Evolutionary conservation across 37 sponge, comb jelly and placozoan species (phyloP).

Genomic region (Chondrosia reniformis): DNA sequence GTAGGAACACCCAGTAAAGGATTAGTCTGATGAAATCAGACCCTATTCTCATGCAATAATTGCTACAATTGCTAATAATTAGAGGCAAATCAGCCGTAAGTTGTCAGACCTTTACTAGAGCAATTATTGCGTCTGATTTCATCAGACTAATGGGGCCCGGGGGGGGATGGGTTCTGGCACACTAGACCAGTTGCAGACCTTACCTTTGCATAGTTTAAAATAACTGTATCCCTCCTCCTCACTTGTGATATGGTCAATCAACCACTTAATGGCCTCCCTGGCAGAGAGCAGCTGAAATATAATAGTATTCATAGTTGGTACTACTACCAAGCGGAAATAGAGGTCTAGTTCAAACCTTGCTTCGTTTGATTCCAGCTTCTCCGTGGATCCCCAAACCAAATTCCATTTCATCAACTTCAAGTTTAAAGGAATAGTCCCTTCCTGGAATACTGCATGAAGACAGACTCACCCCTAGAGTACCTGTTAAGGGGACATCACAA

Average conservation of each 20-base stretch:
- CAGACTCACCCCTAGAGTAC: slow-evolving; percentile 88
- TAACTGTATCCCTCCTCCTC: slow-evolving; percentile 57
- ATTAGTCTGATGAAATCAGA: no score
- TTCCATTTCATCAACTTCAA: slow-evolving; percentile 83
- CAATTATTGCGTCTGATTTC: no score
- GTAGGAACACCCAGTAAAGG: no score
- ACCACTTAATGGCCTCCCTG: slow-evolving; percentile 49
- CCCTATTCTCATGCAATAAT: no score
- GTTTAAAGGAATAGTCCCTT: slow-evolving; percentile 63
- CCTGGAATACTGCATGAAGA: slow-evolving; percentile 92
- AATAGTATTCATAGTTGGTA: no score
- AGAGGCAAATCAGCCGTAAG: no score
- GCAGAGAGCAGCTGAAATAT: slow-evolving; percentile 58
- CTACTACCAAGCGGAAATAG: not conserved
- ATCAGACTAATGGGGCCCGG: no score
- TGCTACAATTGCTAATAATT: no score
- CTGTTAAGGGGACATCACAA: slow-evolving; percentile 22
- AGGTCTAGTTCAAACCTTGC: slow-evolving; percentile 42
- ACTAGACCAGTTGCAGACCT: not conserved
- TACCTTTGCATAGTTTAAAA: slow-evolving; percentile 47
- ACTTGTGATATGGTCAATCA: slow-evolving; percentile 64
- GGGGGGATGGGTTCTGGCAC: no score
- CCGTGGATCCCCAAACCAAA: slow-evolving; percentile 96
- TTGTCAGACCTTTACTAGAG: no score
- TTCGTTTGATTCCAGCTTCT: slow-evolving; percentile 86